Evolutionary conservation across 1,140 invertebrate species (phyloP).

Genomic region (Hetaerina americana): DNA sequence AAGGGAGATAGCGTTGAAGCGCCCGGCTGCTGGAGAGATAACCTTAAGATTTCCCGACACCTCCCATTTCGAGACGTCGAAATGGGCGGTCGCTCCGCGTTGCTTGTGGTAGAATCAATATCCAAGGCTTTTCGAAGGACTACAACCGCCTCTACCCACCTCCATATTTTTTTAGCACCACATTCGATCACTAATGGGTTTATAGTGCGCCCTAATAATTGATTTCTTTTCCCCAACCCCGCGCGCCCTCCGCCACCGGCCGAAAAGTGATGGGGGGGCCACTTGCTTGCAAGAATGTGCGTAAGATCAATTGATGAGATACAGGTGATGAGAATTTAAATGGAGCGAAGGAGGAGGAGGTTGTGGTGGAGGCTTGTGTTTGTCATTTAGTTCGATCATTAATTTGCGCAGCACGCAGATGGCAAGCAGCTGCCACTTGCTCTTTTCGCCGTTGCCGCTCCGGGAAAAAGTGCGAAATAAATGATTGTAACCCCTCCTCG

Average conservation of each 20-base stretch:
- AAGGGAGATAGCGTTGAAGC: too few species aligned
- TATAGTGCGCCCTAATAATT: background rate
- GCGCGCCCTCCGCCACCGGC: background rate
- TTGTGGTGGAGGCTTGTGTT: too few species aligned
- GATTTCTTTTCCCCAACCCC: too few species aligned
- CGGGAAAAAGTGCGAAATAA: too few species aligned
- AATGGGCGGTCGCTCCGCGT: background rate
- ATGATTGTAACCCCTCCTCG: too few species aligned
- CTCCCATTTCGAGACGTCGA: too few species aligned
- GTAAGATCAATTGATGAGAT: background rate
- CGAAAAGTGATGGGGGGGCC: background rate
- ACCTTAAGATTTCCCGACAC: too few species aligned
- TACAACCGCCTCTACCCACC: background rate
- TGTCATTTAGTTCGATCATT: background rate
- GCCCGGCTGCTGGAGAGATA: too few species aligned
- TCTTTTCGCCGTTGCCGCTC: too few species aligned
- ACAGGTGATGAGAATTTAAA: background rate
- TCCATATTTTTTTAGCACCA: too few species aligned
- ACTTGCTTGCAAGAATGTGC: background rate
- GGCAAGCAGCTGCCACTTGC: too few species aligned
- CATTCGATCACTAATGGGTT: background rate
- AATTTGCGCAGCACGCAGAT: background rate
- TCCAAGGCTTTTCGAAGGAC: too few species aligned
- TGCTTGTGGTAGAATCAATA: background rate
- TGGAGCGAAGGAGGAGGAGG: background rate